phyloP scores from a whole-genome alignment of 2,888 invertebrate species.

The Suillia variegata region DNA sequence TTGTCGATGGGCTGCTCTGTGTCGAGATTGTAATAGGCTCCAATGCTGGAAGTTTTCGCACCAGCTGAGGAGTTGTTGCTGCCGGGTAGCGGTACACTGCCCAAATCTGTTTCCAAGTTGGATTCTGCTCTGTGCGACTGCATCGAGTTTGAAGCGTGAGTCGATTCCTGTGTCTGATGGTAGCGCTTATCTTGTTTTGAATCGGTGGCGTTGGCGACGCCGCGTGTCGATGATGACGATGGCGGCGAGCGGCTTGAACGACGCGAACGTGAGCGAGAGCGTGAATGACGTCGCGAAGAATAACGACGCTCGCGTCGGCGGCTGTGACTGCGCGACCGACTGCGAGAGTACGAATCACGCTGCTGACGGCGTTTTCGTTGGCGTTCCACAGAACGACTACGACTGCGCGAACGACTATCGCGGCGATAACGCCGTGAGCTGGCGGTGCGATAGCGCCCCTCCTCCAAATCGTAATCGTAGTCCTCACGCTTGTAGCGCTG shows the following conservation, averaged over 20 bases:
- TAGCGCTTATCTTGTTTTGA: constrained; percentile 25
- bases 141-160: background rate
- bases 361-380: constrained; percentile 19
- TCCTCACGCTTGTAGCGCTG: constrained; percentile 36
- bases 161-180: background rate
- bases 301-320: constrained; percentile 19
- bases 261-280: constrained; percentile 25
- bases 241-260: too few species aligned
- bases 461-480: constrained; percentile 29
- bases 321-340: constrained; percentile 14
- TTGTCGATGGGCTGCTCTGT: constrained; percentile 57
- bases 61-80: constrained; percentile 17
- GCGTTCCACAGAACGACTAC: constrained; percentile 29
- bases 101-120: constrained; percentile 14
- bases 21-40: constrained; percentile 50
- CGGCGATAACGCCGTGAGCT: constrained; percentile 30
- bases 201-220: constrained; percentile 20
- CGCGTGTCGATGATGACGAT: constrained; percentile 13
- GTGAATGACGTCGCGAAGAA: constrained; percentile 22
- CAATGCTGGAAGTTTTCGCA: constrained; percentile 32
- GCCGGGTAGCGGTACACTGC: constrained; percentile 28
- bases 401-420: constrained; percentile 26
- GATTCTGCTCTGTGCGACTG: constrained; percentile 6
- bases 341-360: constrained; percentile 22
- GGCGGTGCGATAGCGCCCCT: constrained; percentile 33